Evolutionary conservation across 2,888 invertebrate genomes (phyloP), one percentile per base, ranked within the genome.

Genomic region (Dendrolimus houi): DNA sequence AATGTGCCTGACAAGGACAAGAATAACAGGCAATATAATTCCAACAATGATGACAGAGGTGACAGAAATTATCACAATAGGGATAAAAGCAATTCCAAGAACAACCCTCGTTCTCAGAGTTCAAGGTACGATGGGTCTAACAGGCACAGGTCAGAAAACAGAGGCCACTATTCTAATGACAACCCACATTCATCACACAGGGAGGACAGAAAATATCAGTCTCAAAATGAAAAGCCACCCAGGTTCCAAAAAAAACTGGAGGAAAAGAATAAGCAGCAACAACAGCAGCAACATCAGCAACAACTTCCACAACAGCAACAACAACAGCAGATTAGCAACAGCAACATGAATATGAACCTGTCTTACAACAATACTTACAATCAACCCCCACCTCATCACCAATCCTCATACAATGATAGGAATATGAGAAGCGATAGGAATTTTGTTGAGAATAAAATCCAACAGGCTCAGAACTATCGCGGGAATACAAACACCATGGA

Each of bases 201-300:
- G 63, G 90, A 84, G 14, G 85, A 83, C 52, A 82, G 82, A 61
- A 90, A 84, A 64, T 90, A 89, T 62, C 87, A 86, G 63, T 67
- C 78, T 1, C 87, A 87, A 60, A 86, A 80, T 60, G 92, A 92
- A 68, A 93, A 92, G 68, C 93, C 93, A 29, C 93, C 93, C 7
- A 80, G 93, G 59, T 93, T 93, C 72, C 93, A 93, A 70, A 91
- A 85, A 64, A 92, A 92, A 64, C 67, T 87, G 47, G 91, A 91
- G 55, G 91, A 89, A 62, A 85, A 85, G 64, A 85, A 85, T 60
- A 91, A 87, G 64, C 87, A 85, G 55, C 83, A 84, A n/a, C 79
- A 77, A 42, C 78, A 77, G 58, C 79, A 78, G 2, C 78, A 78
- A 7, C 71, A 72, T 12, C 75, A 75, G 41, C 70, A 74, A 9